Evolutionary conservation across 2,797 vertebrate genomes (phyloP), one percentile per base, ranked within the genome.

Genomic region (Clamator glandarius): DNA sequence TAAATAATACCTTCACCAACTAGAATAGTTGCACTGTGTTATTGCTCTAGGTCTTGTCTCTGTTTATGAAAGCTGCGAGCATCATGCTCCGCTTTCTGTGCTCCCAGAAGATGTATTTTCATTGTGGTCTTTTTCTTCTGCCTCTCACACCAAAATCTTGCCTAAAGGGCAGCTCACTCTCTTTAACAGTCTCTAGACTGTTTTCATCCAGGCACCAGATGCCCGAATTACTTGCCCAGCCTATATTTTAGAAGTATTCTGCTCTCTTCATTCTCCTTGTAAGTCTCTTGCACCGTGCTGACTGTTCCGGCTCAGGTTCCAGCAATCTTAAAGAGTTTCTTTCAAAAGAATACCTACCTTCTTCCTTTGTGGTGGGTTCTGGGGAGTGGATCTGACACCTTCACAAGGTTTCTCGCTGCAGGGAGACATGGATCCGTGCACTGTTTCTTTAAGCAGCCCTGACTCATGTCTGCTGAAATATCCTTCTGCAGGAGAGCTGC

Each of bases 321-420:
- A 51, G n/a, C 21, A 52, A 54, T 5, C 17, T 57, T 15, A 23
- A 59, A 59, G 46, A 21, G 19, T 42, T 69, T 33, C 15, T 67
- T 67, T 80, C 8, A 36, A n/a, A 29, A 33, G 19, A 62, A 95
- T 80, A 98, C 98, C 99, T 99, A 98, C 99, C 98, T 99, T 99
- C 98, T 99, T 99, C 95, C 98, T 99, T 94, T 99, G 99, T 11
- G 99, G 99, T 1, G 99, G 99, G 94, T 99, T 99, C 98, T 98
- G 98, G 67, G 99, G 98, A 89, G 98, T 98, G 69, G 99, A 98
- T 46, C 98, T 99, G 92, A 98, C 84, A 39, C 98, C 98, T 87
- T 99, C 99, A 69, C 98, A 98, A 95, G 98, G 97, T 84, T 98
- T 98, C 90, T 99, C 99, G 1, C 98, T 33, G 33, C 98, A 98